Percentiles rank a stretch among this genome's conserved stretches.
Conservation (phyloP, 2,888 invertebrate genomes). For the Seira musarum region DNA sequence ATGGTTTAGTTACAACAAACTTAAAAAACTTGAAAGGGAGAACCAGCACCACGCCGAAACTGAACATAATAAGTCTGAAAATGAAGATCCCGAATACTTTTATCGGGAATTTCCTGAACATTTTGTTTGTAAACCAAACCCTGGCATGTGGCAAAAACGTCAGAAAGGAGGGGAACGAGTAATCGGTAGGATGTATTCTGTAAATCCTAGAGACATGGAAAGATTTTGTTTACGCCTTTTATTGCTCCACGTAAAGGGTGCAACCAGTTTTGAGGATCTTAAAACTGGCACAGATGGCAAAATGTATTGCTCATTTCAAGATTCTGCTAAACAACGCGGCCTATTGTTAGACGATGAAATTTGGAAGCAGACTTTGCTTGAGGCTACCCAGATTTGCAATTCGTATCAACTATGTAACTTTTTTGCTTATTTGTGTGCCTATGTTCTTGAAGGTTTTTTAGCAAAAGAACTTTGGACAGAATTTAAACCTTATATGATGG, state of each 20-base stretch:
- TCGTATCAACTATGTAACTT: slow-evolving; percentile 2
- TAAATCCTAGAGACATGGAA: slow-evolving; percentile 64
- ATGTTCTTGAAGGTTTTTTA: neutral
- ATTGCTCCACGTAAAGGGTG: slow-evolving; percentile 68
- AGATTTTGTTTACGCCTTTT: slow-evolving; percentile 69
- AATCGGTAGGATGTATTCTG: neutral
- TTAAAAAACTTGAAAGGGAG: too few relatives aligned
- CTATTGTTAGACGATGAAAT: neutral
- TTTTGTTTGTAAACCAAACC: too few relatives aligned
- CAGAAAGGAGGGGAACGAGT: neutral
- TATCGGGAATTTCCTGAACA: too few relatives aligned
- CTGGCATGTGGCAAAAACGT: too few relatives aligned
- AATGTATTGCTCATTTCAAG: neutral
- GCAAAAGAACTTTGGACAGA: neutral
- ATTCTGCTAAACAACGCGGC: neutral
- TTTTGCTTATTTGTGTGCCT: slow-evolving; percentile 6
- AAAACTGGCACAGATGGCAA: slow-evolving; percentile 20
- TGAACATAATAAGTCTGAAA: too few relatives aligned
- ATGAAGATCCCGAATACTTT: too few relatives aligned
- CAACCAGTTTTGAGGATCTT: slow-evolving; percentile 70
- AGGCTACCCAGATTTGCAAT: neutral
- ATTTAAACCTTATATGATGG: neutral
- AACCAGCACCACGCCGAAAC: too few relatives aligned
- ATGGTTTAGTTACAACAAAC: neutral
- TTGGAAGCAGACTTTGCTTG: neutral